A percentile compares a stretch with the other conserved stretches of the same genome.
These are phyloP conservation scores for Threskiornis aethiopicus DNA, from an alignment of 2,797 vertebrate species.

Conservation along the genomic window DNA sequence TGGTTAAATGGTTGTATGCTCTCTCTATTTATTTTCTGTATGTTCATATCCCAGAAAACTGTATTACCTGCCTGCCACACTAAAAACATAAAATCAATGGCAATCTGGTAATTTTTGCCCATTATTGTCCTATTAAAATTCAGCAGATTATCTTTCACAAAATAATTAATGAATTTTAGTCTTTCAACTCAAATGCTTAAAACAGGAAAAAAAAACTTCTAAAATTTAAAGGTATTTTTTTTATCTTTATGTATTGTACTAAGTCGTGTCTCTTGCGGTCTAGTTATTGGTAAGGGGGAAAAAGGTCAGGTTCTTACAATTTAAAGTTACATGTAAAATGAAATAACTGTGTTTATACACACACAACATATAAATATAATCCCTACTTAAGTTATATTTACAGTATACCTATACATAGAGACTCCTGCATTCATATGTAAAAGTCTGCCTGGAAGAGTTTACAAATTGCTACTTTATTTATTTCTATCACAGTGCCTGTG, in stretches of 20 bases:
- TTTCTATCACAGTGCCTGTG: slow-evolving; percentile 21
- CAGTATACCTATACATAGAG: neutral
- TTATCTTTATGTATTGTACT: neutral
- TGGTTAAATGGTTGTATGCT: neutral
- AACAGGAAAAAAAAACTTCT: neutral
- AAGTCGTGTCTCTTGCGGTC: slow-evolving; percentile 9
- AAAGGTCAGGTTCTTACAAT: neutral
- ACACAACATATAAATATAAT: neutral
- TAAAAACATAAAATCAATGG: neutral
- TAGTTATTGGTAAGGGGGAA: neutral
- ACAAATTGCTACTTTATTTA: slow-evolving; percentile 31
- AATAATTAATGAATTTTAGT: neutral
- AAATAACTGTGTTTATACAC: neutral
- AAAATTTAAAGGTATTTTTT: neutral
- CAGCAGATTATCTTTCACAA: neutral
- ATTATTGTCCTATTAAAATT: neutral
- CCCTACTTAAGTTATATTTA: neutral
- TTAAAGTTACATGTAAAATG: neutral
- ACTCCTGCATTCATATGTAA: neutral
- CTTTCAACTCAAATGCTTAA: neutral
- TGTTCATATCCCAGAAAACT: neutral
- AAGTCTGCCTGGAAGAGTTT: slow-evolving; percentile 11
- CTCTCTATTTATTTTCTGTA: neutral
- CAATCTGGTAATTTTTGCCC: neutral
- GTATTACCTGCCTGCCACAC: neutral